Conservation (phyloP, 2,113 vertebrate species). For the Lepisosteus oculatus region DNA sequence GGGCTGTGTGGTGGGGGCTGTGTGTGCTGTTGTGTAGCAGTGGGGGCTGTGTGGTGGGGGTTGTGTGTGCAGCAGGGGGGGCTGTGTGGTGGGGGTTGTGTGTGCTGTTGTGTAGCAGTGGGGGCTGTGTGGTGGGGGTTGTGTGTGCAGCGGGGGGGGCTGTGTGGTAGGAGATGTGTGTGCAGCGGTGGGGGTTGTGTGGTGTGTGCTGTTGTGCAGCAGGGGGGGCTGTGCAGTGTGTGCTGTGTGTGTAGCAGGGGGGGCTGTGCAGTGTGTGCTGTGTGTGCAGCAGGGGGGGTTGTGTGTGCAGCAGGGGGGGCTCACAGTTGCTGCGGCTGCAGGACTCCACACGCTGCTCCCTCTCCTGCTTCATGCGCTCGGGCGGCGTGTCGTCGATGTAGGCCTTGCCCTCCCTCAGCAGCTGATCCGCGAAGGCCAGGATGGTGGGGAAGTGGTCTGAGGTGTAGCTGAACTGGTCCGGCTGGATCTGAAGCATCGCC, state of each 20-base stretch:
- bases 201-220: background rate
- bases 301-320: background rate
- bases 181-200: background rate
- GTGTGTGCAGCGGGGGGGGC: background rate
- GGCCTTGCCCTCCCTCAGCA: slow-evolving; percentile 86
- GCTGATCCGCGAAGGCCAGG: slow-evolving; percentile 80
- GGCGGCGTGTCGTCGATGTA: slow-evolving; percentile 92
- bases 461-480: slow-evolving; percentile 96
- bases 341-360: slow-evolving; percentile 88
- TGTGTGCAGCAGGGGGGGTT: background rate
- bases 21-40: background rate
- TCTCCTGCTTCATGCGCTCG: slow-evolving; percentile 91
- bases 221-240: background rate
- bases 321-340: slow-evolving; percentile 85
- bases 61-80: too few species aligned
- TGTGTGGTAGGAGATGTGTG: background rate
- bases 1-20: background rate
- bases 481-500: slow-evolving; percentile 90
- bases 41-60: too few species aligned
- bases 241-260: too few species aligned
- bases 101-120: too few species aligned
- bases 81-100: too few species aligned
- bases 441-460: slow-evolving; percentile 92
- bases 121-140: too few species aligned
- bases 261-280: too few species aligned